Percentiles rank a stretch among this genome's conserved stretches.
Evolutionary conservation across 2,888 invertebrate species (phyloP).

Genomic region (Melolontha melolontha): DNA sequence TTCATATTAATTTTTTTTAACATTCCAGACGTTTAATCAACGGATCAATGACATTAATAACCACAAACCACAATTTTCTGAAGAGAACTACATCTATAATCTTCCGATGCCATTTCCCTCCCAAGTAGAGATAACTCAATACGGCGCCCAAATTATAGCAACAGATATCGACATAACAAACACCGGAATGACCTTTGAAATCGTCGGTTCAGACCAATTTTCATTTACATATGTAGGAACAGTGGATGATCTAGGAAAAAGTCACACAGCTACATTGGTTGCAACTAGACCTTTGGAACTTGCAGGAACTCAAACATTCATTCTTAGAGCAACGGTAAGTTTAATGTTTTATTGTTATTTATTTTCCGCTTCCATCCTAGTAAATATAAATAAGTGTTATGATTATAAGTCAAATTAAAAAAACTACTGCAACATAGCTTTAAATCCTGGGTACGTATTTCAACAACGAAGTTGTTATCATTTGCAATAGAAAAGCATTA

Average conservation of each 20-base stretch:
- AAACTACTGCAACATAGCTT: no score
- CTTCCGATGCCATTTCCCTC: constrained; percentile 66
- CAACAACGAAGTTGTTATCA: no score
- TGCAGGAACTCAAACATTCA: constrained; percentile 45
- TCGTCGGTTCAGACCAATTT: constrained; percentile 51
- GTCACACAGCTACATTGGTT: constrained; percentile 49
- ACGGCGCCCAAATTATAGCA: constrained; percentile 63
- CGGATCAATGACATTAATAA: constrained; percentile 68
- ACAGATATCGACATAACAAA: constrained; percentile 70
- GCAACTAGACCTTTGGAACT: constrained; percentile 48
- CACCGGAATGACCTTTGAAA: constrained; percentile 51
- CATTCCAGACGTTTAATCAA: constrained; percentile 62
- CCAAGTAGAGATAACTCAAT: constrained; percentile 60
- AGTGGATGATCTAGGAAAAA: constrained; percentile 43
- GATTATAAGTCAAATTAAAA: no score
- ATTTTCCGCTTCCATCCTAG: no score
- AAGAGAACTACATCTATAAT: constrained; percentile 61
- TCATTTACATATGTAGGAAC: background rate
- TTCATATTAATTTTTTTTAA: no score
- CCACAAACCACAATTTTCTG: constrained; percentile 64
- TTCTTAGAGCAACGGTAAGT: constrained; percentile 57
- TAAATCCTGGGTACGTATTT: no score
- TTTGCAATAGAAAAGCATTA: no score
- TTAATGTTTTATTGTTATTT: no score
- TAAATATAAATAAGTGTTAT: no score